These are phyloP conservation scores for Riparia riparia DNA, from an alignment of 2,113 vertebrate genomes.

Conservation along the genomic window DNA sequence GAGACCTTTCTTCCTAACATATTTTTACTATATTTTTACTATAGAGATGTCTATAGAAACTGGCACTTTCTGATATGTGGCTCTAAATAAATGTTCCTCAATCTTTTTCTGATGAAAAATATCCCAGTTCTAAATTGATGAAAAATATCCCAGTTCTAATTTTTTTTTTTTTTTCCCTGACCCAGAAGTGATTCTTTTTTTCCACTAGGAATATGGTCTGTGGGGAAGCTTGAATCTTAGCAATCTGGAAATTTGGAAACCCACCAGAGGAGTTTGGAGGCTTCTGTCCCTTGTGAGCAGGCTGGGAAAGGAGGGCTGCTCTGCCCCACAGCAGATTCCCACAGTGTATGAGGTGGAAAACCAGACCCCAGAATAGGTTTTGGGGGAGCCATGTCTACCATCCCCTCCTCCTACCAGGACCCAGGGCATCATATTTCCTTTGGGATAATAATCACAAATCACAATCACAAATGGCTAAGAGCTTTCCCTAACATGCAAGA, in stretches of 20 bases:
- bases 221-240: not conserved
- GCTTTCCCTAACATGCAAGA: not conserved
- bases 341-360: not conserved
- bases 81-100: not conserved
- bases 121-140: not conserved
- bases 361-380: fast-evolving
- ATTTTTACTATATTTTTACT: not conserved
- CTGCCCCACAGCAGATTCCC: not conserved
- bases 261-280: not conserved
- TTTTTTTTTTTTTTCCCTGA: not conserved
- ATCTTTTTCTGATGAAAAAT: not conserved
- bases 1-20: not conserved
- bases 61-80: not conserved
- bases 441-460: not conserved
- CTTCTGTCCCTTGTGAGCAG: not conserved
- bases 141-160: not conserved
- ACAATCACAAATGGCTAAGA: not conserved
- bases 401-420: not conserved
- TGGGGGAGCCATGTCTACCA: not conserved
- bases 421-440: not conserved
- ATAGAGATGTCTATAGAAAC: not conserved
- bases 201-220: not conserved
- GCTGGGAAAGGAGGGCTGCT: not conserved
- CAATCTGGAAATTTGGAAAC: not conserved
- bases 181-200: not conserved